Evolutionary conservation across 1,140 invertebrate genomes (phyloP), one percentile per base, ranked within the genome.

Genomic region (Penaeus indicus): DNA sequence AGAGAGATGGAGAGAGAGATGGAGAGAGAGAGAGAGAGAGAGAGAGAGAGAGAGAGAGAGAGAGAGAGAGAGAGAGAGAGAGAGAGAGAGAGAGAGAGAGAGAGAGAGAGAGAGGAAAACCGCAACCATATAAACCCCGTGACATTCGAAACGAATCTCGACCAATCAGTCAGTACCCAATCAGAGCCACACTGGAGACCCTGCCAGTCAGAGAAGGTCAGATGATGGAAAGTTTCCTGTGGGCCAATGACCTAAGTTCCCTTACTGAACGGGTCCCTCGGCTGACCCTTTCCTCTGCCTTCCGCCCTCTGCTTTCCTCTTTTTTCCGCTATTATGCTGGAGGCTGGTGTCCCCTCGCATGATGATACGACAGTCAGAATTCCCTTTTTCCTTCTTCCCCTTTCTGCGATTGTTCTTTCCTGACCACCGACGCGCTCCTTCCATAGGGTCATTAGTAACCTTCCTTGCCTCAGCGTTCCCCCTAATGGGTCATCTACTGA

Each of bases 51-150:
- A 60, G 79, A 81, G 79, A 61, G 42, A 61, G 79, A 81, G 79
- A 61, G 47, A 54, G 79, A 81, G 79, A 60, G 47, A 60, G 79
- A 81, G 79, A 81, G 47, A 60, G 79, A 81, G 79, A 60, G 47
- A 60, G 79, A 81, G 79, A 60, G 47, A 60, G 47, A 81, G 79
- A 60, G 79, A 81, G 47, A 81, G 79, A 61, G 47, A 61, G 79
- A 81, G 60, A 1, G 79, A 25, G 47, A 81, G 38, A 54, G 13
- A 60, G 13, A 25, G 21, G 27, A 22, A 7, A 42, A 42, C 47
- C 18, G 60, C 38, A 54, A 21, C 61, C 38, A 38, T 25, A 79
- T 13, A 42, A 42, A 8, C 79, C 21, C 13, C 11, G 16, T 54
- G 54, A 54, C 54, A 54, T 54, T 54, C 54, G 54, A 54, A 54